phyloP scores from a whole-genome alignment of 1,140 invertebrate species.

The Saxidomus purpurata region DNA sequence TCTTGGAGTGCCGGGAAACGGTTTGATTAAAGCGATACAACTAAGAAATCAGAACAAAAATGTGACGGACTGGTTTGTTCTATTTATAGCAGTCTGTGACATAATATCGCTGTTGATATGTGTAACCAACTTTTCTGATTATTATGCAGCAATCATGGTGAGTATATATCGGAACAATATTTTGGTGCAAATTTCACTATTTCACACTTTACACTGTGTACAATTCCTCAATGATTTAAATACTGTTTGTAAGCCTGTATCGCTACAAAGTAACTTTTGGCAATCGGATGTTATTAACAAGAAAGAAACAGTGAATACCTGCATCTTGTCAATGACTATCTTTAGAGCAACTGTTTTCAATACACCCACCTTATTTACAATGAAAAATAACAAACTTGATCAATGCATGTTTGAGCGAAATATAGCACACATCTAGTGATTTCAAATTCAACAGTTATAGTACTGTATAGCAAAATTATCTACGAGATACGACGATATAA shows the following conservation, averaged over 20 bases:
- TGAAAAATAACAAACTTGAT: background rate
- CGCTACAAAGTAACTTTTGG: background rate
- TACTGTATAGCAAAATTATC: background rate
- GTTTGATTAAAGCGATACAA: background rate
- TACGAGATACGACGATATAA: background rate
- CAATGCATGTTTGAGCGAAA: too few relatives aligned
- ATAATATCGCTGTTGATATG: background rate
- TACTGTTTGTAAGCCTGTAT: background rate
- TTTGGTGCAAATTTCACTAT: background rate
- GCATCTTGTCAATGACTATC: background rate
- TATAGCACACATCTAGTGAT: background rate
- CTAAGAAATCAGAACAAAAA: background rate
- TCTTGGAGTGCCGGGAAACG: background rate
- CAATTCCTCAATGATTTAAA: background rate
- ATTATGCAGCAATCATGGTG: background rate
- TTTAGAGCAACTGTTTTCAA: background rate
- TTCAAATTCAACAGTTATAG: background rate
- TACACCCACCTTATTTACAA: background rate
- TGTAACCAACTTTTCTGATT: background rate
- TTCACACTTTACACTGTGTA: background rate
- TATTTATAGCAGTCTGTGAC: background rate
- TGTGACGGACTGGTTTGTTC: background rate
- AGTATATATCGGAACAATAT: background rate
- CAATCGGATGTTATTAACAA: background rate
- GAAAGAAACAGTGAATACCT: background rate